phyloP scores from a whole-genome alignment of 1,140 invertebrate genomes.

The Drosophila lacertosa region DNA sequence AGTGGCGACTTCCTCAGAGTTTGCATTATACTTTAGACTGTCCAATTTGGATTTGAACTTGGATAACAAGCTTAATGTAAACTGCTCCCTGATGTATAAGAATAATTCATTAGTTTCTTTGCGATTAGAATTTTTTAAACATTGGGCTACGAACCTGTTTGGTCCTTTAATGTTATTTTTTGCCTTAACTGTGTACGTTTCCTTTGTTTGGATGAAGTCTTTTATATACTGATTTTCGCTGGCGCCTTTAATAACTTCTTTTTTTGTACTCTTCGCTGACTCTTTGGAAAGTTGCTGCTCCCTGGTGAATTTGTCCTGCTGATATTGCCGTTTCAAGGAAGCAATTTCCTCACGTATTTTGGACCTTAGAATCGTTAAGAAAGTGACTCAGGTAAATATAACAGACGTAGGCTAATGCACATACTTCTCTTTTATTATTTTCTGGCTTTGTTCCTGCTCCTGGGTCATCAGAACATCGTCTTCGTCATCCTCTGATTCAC shows the following conservation, averaged over 20 bases:
- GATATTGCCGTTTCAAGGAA: slow-evolving; percentile 90
- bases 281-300: slow-evolving; percentile 65
- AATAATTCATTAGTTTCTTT: neutral
- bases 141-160: slow-evolving; percentile 84
- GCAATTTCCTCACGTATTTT: slow-evolving; percentile 91
- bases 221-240: slow-evolving; percentile 85
- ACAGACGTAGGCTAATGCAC: slow-evolving; percentile 28
- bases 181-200: slow-evolving; percentile 90
- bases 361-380: slow-evolving; percentile 85
- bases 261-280: slow-evolving; percentile 84
- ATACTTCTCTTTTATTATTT: slow-evolving; percentile 88
- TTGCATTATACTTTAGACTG: slow-evolving; percentile 86
- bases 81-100: slow-evolving; percentile 86
- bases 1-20: slow-evolving; percentile 70
- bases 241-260: slow-evolving; percentile 79
- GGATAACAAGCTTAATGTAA: slow-evolving; percentile 91
- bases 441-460: slow-evolving; percentile 85
- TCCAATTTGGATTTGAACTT: slow-evolving; percentile 93
- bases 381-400: neutral
- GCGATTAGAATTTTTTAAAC: neutral
- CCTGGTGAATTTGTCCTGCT: slow-evolving; percentile 86
- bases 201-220: slow-evolving; percentile 90
- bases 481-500: slow-evolving; percentile 85
- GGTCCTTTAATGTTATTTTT: slow-evolving; percentile 89
- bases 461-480: slow-evolving; percentile 85